Evolutionary conservation across 2,113 vertebrate genomes (phyloP).

Genomic region (Ramphastos sulfuratus): DNA sequence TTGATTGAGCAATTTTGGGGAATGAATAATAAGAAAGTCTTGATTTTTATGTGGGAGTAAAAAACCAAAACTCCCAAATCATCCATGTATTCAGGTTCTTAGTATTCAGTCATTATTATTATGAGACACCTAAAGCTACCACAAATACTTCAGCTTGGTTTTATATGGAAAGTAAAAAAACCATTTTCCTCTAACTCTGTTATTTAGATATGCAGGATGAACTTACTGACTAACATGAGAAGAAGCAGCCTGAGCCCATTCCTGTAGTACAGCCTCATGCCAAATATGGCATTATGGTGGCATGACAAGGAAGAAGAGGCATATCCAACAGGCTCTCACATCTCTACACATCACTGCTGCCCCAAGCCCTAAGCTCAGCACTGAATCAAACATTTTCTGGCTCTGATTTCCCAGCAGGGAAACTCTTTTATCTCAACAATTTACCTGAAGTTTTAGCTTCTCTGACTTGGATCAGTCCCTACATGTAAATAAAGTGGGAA

Average conservation of each 20-base stretch:
- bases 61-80: not conserved
- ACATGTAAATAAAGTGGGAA: rapidly evolving
- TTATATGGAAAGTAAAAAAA: not conserved
- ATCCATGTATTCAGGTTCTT: not conserved
- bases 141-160: not conserved
- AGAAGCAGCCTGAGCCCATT: not conserved
- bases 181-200: not conserved
- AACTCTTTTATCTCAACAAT: not conserved
- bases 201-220: not conserved
- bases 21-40: not conserved
- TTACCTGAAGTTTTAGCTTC: not conserved
- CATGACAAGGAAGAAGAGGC: not conserved
- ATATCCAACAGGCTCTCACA: not conserved
- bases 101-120: not conserved
- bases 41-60: not conserved
- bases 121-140: not conserved
- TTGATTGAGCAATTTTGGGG: not conserved
- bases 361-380: not conserved
- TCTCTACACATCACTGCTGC: not conserved
- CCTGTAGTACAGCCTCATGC: not conserved
- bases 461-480: not conserved
- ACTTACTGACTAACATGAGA: not conserved
- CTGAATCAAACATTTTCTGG: not conserved
- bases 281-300: not conserved
- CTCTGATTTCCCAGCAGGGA: not conserved